A percentile compares a stretch with the other conserved stretches of the same genome.
Conservation (phyloP, 2,113 vertebrate genomes). For the Toxotes jaculatrix region DNA sequence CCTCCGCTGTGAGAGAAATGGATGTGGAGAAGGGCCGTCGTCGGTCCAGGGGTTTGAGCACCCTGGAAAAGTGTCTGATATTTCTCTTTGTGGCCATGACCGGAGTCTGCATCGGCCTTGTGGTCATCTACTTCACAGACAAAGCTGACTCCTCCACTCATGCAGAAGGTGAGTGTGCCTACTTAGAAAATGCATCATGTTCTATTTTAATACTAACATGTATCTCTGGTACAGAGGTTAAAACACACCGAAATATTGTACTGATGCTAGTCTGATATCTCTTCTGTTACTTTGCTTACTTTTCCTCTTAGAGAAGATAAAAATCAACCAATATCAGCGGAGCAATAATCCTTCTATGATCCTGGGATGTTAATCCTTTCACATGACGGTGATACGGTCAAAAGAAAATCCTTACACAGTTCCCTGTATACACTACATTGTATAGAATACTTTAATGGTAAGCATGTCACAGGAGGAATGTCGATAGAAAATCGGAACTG, state of each 20-base stretch:
- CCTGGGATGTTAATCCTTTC: too few relatives aligned
- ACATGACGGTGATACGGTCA: not conserved
- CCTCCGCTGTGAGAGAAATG: conserved; percentile 34
- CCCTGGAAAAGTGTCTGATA: conserved; percentile 80
- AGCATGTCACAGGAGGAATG: not conserved
- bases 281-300: not conserved
- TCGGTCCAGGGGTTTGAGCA: conserved; percentile 55
- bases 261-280: not conserved
- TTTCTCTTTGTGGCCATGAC: conserved; percentile 81
- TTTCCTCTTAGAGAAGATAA: not conserved
- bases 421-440: not conserved
- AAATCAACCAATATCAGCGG: not conserved
- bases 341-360: not conserved
- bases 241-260: not conserved
- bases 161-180: conserved; percentile 68
- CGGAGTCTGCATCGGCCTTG: conserved; percentile 70
- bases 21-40: conserved; percentile 45
- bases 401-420: not conserved
- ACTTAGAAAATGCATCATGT: not conserved
- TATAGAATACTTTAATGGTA: not conserved
- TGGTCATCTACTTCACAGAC: conserved; percentile 73
- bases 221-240: too few relatives aligned
- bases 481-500: not conserved
- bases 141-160: conserved; percentile 8
- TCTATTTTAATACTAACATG: not conserved